phyloP scores from a whole-genome alignment of 2,888 invertebrate species.

The Orthosia incerta region DNA sequence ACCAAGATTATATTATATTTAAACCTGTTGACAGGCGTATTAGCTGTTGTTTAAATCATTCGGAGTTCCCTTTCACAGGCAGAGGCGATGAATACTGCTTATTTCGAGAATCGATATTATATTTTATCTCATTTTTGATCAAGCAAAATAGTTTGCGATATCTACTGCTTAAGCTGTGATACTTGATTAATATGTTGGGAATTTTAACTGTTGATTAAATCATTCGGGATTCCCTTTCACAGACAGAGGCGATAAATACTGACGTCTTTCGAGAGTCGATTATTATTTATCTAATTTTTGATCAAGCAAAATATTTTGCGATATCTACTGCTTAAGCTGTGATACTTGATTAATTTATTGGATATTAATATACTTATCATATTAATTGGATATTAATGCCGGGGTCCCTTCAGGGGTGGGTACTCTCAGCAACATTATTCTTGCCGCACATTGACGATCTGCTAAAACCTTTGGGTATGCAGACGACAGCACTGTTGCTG shows the following conservation, averaged over 20 bases:
- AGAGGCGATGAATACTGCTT: neutral
- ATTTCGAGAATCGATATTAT: neutral
- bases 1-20: too few relatives aligned
- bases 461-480: too few relatives aligned
- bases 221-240: neutral
- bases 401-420: too few relatives aligned
- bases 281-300: neutral
- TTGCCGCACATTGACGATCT: too few relatives aligned
- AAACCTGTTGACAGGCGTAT: neutral
- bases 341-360: too few relatives aligned
- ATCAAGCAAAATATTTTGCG: neutral
- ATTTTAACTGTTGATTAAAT: neutral
- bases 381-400: too few relatives aligned
- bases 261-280: neutral
- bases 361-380: too few relatives aligned
- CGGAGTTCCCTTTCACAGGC: neutral
- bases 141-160: neutral
- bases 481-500: too few relatives aligned
- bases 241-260: neutral
- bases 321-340: too few relatives aligned
- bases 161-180: too few relatives aligned
- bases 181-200: neutral
- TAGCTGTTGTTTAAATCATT: too few relatives aligned
- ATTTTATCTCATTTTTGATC: neutral
- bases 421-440: too few relatives aligned